phyloP scores from a whole-genome alignment of 2,113 vertebrate species.

The Calyptommatus sinebrachiatus region DNA sequence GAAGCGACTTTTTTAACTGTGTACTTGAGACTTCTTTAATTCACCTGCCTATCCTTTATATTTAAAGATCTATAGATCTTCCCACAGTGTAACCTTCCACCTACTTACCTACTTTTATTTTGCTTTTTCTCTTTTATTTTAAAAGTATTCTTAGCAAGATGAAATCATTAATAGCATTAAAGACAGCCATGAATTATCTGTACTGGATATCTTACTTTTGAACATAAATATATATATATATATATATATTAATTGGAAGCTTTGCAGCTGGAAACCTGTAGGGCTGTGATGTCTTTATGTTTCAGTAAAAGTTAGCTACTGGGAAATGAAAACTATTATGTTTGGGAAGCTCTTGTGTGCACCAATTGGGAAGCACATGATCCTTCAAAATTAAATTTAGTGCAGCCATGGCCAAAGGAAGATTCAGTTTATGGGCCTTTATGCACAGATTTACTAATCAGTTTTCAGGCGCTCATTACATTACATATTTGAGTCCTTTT shows the following conservation, averaged over 20 bases:
- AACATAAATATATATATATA: constrained; percentile 46
- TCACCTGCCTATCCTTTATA: constrained; percentile 45
- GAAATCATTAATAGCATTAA: constrained; percentile 67
- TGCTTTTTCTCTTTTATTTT: constrained; percentile 47
- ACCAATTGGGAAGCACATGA: constrained; percentile 10
- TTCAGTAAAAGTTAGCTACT: constrained; percentile 35
- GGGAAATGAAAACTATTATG: constrained; percentile 34
- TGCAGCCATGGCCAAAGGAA: not conserved
- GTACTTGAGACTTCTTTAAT: constrained; percentile 53
- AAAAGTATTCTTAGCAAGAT: constrained; percentile 57
- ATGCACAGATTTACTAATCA: too few relatives aligned
- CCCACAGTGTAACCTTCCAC: constrained; percentile 64
- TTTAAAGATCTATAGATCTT: constrained; percentile 59
- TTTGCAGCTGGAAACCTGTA: constrained; percentile 55
- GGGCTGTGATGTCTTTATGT: constrained; percentile 46
- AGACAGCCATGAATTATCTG: constrained; percentile 56
- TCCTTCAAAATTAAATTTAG: not conserved
- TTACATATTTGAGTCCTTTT: too few relatives aligned
- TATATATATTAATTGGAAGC: constrained; percentile 59
- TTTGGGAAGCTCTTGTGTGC: constrained; percentile 5
- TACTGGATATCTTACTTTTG: constrained; percentile 45
- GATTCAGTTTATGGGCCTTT: not conserved
- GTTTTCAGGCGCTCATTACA: too few relatives aligned
- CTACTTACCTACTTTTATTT: constrained; percentile 41
- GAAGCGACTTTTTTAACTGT: constrained; percentile 46